Conservation (phyloP, 2,888 invertebrate species). For the Agrilus cyanescens region DNA sequence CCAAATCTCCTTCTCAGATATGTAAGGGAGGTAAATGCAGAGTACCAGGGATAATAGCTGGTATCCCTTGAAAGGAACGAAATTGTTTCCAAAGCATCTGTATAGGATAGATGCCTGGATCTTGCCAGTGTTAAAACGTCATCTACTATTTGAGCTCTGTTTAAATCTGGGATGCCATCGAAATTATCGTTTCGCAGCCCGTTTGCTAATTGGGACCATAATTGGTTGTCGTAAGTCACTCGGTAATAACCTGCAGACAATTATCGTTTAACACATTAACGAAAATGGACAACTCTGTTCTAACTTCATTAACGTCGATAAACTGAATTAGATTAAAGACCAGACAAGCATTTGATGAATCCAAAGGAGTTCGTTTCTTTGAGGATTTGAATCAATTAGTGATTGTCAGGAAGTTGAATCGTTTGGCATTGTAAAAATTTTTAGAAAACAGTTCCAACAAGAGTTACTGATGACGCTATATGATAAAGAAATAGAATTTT, state of each 20-base stretch:
- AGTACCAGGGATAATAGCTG: slow-evolving; percentile 69
- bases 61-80: slow-evolving; percentile 56
- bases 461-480: no score
- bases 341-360: background rate
- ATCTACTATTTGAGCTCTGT: slow-evolving; percentile 67
- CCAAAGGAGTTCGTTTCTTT: background rate
- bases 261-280: no score
- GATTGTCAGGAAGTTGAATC: no score
- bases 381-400: no score
- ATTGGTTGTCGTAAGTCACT: slow-evolving; percentile 49
- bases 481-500: slow-evolving; percentile 11
- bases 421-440: no score
- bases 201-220: slow-evolving; percentile 42
- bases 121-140: slow-evolving; percentile 69
- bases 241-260: slow-evolving; percentile 23
- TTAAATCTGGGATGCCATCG: slow-evolving; percentile 46
- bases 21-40: slow-evolving; percentile 42
- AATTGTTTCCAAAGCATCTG: slow-evolving; percentile 50
- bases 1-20: slow-evolving; percentile 26
- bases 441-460: no score
- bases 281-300: no score
- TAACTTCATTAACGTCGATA: no score
- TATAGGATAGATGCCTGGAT: slow-evolving; percentile 46
- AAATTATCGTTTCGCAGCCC: slow-evolving; percentile 36
- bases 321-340: background rate